Percentiles rank a stretch among this genome's conserved stretches.
These are phyloP conservation scores for Dryomyza anilis DNA, from an alignment of 2,888 invertebrate genomes.

Conservation along the genomic window DNA sequence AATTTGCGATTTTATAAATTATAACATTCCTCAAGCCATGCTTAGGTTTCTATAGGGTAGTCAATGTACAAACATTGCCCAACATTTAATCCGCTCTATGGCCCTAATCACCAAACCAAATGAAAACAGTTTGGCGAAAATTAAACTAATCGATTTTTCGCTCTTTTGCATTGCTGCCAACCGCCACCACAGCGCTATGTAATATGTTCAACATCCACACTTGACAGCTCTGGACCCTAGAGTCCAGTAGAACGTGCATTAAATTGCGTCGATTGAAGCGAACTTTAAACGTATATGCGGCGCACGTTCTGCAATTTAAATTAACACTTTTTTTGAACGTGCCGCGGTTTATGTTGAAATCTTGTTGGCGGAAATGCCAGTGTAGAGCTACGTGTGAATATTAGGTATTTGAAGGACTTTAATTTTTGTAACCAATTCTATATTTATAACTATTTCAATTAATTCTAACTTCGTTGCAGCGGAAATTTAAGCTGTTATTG, in stretches of 20 bases:
- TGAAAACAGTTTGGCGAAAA: conserved; percentile 46
- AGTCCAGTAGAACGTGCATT: conserved; percentile 48
- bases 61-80: conserved; percentile 18
- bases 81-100: conserved; percentile 30
- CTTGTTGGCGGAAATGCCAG: too few species aligned
- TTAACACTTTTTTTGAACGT: conserved; percentile 55
- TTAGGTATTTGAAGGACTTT: background rate
- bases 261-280: conserved; percentile 45
- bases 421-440: background rate
- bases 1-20: too few species aligned
- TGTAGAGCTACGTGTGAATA: conserved; percentile 9
- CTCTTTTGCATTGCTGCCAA: background rate
- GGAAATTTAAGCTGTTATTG: background rate
- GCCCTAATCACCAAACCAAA: conserved; percentile 32
- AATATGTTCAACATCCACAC: background rate
- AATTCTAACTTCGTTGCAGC: background rate
- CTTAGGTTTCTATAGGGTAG: too few species aligned
- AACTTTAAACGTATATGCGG: conserved; percentile 39
- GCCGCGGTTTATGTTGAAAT: conserved; percentile 44
- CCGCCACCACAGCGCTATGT: background rate
- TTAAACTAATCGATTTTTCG: conserved; percentile 51
- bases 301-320: conserved; percentile 55
- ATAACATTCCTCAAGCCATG: too few species aligned
- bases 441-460: too few species aligned
- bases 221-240: background rate